phyloP scores from a whole-genome alignment of 2,797 vertebrate species.

The Galaxias olidus region DNA sequence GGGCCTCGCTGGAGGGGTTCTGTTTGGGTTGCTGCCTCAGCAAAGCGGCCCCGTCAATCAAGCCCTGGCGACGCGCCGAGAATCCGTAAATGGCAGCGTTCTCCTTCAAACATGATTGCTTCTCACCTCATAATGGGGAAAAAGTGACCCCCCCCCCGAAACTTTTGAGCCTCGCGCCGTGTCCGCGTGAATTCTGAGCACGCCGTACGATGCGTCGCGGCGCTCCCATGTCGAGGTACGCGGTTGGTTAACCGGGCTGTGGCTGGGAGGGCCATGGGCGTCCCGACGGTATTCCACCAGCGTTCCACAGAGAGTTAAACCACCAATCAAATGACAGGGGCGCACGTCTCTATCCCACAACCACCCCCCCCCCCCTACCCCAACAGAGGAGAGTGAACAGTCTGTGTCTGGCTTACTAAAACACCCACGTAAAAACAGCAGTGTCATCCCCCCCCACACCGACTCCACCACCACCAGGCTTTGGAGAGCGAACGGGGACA shows the following conservation, averaged over 20 bases:
- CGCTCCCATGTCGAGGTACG: no score
- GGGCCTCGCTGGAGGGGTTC: background rate
- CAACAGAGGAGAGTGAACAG: background rate
- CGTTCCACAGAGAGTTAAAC: no score
- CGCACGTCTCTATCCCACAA: conserved; percentile 35
- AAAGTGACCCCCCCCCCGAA: no score
- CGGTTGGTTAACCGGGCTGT: no score
- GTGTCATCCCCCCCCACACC: conserved; percentile 14
- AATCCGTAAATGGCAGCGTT: conserved; percentile 30
- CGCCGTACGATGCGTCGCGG: no score
- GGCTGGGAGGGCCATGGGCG: no score
- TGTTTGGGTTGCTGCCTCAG: conserved; percentile 39
- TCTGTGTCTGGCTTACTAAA: conserved; percentile 16
- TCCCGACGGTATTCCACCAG: no score
- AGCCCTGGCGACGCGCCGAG: conserved; percentile 22
- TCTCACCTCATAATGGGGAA: conserved; percentile 26
- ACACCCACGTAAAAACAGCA: conserved; percentile 15
- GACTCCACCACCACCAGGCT: conserved; percentile 3
- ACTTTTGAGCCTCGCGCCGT: no score
- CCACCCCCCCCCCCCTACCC: no score
- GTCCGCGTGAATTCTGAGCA: no score
- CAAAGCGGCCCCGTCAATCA: conserved; percentile 62
- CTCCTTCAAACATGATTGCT: conserved; percentile 31
- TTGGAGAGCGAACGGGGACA: conserved; percentile 40
- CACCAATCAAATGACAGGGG: no score